Base-by-base conservation (phyloP, 2,888 invertebrate genomes). In the Caenorhabditis sulstoni region DNA sequence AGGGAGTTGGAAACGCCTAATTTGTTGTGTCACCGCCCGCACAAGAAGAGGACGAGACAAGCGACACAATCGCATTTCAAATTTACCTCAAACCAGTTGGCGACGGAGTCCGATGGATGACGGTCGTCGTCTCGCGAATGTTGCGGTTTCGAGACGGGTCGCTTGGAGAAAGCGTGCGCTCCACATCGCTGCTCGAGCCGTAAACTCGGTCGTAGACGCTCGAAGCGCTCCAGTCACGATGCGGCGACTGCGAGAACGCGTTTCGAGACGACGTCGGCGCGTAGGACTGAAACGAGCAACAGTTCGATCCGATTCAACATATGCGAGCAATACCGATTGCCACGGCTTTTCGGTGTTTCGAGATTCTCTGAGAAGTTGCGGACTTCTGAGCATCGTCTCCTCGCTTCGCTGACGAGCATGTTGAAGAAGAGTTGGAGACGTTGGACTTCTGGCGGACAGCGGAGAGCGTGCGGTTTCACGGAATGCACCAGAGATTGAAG, bases 291-390 rank as follows among this genome's bases (percentile, higher is more conserved):
- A 78, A 75, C 22, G 8, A 29, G 14, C n/a, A 58, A 20, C 8
- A 47, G 8, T 14, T 16, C 4, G 29, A 3, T 29, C 7, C 7
- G 29, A 47, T 29, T 29, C 29, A 29, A 29, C n/a, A n/a, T n/a
- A n/a, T n/a, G n/a, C n/a, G n/a, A n/a, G n/a, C n/a, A n/a, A 22
- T 77, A 83, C 83, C 68, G 84, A 62, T 77, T 81, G 80, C 81
- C 81, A 84, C 39, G 84, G 84, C 47, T 83, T 81, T 16, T 81
- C 79, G 14, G 65, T 41, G n/a, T 65, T 64, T 61, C 83, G 50
- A 39, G 75, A 66, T 47, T 84, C 84, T 53, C 81, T 53, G 20
- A 83, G 62, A 18, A 83, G 62, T 23, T 66, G 74, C 1, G 84
- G 81, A 44, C 84, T 84, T 66, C 79, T 53, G 23, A 81, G 77